Evolutionary conservation across 2,888 invertebrate species (phyloP).

Genomic region (Capitulum mitella): DNA sequence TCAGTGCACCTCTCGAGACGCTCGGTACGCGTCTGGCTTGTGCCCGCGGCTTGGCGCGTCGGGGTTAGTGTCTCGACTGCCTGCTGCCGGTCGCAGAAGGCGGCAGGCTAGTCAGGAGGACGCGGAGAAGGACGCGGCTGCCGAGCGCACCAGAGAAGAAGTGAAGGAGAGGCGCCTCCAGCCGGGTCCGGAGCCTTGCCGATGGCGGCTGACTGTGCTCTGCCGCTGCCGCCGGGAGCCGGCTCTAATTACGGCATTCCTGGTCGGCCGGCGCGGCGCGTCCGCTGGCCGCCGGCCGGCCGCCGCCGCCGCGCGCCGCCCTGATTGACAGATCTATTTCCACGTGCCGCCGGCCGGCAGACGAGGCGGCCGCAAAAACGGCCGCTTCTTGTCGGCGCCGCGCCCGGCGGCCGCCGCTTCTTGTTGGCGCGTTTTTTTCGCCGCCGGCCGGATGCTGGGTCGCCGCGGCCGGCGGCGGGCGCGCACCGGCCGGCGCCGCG

Average conservation of each 20-base stretch:
- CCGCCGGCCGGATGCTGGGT: neutral
- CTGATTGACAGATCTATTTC: slow-evolving; percentile 16
- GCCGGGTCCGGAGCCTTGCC: no score
- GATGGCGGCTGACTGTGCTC: neutral
- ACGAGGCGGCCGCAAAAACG: neutral
- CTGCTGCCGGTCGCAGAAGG: no score
- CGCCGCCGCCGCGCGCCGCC: neutral
- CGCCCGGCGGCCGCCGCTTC: neutral
- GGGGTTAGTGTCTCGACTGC: no score
- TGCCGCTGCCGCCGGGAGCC: neutral
- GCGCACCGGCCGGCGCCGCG: neutral
- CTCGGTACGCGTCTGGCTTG: no score
- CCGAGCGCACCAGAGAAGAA: no score
- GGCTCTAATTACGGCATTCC: slow-evolving; percentile 6
- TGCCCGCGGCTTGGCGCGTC: no score
- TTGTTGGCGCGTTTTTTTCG: neutral
- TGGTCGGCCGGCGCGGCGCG: neutral
- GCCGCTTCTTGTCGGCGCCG: slow-evolving; percentile 5
- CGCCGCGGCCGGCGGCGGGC: neutral
- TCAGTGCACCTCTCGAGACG: no score
- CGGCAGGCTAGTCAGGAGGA: no score
- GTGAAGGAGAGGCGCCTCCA: no score
- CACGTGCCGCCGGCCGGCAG: neutral
- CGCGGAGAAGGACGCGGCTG: no score
- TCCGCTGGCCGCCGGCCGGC: neutral